Percentiles rank a stretch among this genome's conserved stretches.
phyloP scores from a whole-genome alignment of 2,113 vertebrate genomes.

The Argyrosomus japonicus region DNA sequence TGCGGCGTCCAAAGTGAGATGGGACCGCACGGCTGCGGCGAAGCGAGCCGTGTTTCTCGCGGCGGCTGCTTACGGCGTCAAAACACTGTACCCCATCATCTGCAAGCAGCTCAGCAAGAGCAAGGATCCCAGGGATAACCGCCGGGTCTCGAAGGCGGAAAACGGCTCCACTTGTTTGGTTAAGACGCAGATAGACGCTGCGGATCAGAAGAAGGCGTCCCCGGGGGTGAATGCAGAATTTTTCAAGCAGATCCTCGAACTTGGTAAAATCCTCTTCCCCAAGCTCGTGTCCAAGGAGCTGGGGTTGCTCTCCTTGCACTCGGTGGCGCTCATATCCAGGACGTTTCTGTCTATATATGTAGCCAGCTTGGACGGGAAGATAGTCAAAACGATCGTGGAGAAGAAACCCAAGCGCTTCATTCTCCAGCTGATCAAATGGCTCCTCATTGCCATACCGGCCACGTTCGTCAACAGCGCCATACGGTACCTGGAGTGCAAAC shows the following conservation, averaged over 20 bases:
- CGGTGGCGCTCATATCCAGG: slow-evolving; percentile 93
- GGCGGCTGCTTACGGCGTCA: slow-evolving; percentile 90
- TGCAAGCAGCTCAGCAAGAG: slow-evolving; percentile 78
- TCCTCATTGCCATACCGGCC: slow-evolving; percentile 96
- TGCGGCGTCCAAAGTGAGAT: slow-evolving; percentile 85
- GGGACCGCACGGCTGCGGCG: slow-evolving; percentile 86
- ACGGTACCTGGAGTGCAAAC: slow-evolving; percentile 94
- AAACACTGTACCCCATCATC: slow-evolving; percentile 88
- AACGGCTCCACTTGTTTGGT: slow-evolving; percentile 73
- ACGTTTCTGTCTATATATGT: slow-evolving; percentile 98
- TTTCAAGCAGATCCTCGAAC: slow-evolving; percentile 90
- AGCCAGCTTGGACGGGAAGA: slow-evolving; percentile 94
- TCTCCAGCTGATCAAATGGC: slow-evolving; percentile 92
- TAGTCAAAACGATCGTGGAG: slow-evolving; percentile 97
- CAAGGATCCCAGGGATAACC: slow-evolving; percentile 32
- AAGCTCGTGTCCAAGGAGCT: slow-evolving; percentile 89
- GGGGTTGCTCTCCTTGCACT: slow-evolving; percentile 93
- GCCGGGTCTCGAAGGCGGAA: slow-evolving; percentile 37
- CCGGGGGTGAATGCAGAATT: slow-evolving; percentile 92
- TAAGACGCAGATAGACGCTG: background rate
- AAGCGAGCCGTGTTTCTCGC: slow-evolving; percentile 88
- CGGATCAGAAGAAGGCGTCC: slow-evolving; percentile 67
- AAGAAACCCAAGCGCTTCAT: slow-evolving; percentile 91
- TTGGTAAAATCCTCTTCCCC: slow-evolving; percentile 93
- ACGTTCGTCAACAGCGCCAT: slow-evolving; percentile 99